These are phyloP conservation scores for Apamea epomidion DNA, from an alignment of 2,888 invertebrate species.

Conservation along the genomic window DNA sequence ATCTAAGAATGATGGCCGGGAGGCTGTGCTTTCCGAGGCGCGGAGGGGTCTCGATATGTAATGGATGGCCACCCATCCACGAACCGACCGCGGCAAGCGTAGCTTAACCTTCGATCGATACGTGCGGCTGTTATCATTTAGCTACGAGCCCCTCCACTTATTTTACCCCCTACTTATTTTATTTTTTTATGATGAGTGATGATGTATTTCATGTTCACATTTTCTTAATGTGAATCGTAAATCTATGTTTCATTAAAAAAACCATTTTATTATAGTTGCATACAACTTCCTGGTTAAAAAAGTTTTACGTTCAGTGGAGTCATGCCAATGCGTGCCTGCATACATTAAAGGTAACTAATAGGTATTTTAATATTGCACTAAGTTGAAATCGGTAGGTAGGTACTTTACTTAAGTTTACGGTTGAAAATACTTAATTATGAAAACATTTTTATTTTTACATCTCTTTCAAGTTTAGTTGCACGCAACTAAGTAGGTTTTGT, in stretches of 20 bases:
- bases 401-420: conserved; percentile 13
- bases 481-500: neutral
- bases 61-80: neutral
- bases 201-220: neutral
- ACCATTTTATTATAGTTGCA: conserved; percentile 18
- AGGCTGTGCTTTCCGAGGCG: neutral
- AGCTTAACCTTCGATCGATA: neutral
- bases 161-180: neutral
- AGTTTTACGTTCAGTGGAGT: conserved; percentile 34
- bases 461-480: neutral
- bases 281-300: conserved; percentile 51
- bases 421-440: conserved; percentile 15
- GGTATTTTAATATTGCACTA: conserved; percentile 26
- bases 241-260: conserved; percentile 14
- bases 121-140: neutral
- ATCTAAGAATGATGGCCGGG: neutral
- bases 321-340: conserved; percentile 47
- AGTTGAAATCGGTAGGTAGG: conserved; percentile 16
- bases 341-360: conserved; percentile 28
- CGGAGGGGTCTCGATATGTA: neutral
- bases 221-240: neutral
- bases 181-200: neutral
- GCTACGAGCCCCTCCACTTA: neutral
- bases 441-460: conserved; percentile 5
- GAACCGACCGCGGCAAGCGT: neutral